These are phyloP conservation scores for Lepidotrigona ventralis DNA, from an alignment of 1,140 invertebrate genomes.

Conservation along the genomic window DNA sequence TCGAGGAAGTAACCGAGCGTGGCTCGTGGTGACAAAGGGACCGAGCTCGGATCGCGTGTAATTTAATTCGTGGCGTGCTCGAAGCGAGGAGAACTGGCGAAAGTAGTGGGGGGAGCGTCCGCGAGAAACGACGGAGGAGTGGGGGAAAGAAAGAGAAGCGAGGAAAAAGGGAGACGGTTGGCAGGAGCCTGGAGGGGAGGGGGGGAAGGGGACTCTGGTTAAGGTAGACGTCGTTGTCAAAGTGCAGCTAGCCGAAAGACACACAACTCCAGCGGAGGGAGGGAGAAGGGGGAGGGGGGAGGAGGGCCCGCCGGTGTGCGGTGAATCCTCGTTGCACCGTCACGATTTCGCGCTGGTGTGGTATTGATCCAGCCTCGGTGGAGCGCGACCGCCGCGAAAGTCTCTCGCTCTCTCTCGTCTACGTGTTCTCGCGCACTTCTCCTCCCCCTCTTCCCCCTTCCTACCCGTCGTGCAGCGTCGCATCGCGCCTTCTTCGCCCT, in stretches of 20 bases:
- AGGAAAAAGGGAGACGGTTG: background rate
- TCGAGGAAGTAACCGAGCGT: slow-evolving; percentile 55
- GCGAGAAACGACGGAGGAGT: background rate
- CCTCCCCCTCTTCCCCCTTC: background rate
- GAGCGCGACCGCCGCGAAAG: slow-evolving; percentile 23
- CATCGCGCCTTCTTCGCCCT: background rate
- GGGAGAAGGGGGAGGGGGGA: no score
- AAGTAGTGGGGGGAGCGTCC: background rate
- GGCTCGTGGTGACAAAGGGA: slow-evolving; percentile 45
- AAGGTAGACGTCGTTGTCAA: slow-evolving; percentile 52
- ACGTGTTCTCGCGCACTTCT: slow-evolving; percentile 8
- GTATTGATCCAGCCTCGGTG: slow-evolving; percentile 54
- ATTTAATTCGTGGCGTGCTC: slow-evolving; percentile 54
- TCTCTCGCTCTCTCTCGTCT: slow-evolving; percentile 14
- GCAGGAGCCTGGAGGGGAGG: background rate
- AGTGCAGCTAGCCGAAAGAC: slow-evolving; percentile 54
- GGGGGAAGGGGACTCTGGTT: background rate
- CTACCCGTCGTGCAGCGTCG: background rate
- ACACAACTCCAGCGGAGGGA: slow-evolving; percentile 27
- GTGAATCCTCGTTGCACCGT: slow-evolving; percentile 47
- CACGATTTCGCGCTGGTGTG: slow-evolving; percentile 48
- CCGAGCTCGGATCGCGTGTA: slow-evolving; percentile 51
- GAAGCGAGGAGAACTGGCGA: background rate
- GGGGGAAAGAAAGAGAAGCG: background rate
- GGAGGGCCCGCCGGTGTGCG: background rate